Base-by-base conservation (phyloP, 2,888 invertebrate species). In the Apamea epomidion region DNA sequence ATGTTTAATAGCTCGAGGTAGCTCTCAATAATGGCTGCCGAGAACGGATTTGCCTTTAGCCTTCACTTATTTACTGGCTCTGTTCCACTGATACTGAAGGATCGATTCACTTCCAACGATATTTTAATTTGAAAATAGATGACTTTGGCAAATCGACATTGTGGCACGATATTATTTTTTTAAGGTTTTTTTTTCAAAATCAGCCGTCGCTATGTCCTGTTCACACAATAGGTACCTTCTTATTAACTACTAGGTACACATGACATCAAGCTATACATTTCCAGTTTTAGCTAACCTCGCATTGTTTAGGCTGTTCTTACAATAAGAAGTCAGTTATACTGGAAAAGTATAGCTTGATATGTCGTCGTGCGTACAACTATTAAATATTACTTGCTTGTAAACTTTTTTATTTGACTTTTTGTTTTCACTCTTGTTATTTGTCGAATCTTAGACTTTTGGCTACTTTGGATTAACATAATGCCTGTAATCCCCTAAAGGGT, bases 1-100 rank as follows among this genome's bases (percentile, higher is more conserved):
- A 89, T 85, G 90, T 89, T 91, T 91, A 91, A 91, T 91, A 89
- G 90, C 87, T 85, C 80, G 81, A 85, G 88, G 83, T 86, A 83
- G 77, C 87, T 89, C 88, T 89, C 85, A 88, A 89, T 90, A 90
- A 89, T 84, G 82, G 82, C 81, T 81, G 83, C 79, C 74, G 75
- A 76, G 81, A 85, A 83, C 81, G 82, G 83, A 86, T 88, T 83
- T 86, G 82, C 72, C 64, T 86, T 83, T 74, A 75, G 80, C 74
- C 78, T 84, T 86, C 79, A 83, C 85, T 81, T 89, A 78, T 86
- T 89, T 87, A 80, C 82, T 71, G 80, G 65, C 42, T 78, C 69
- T 80, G 73, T 76, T 83, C 74, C 78, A 83, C 82, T 71, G 71
- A 85, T 82, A 85, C 78, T 69, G 58, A 74, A 37, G 62, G 42